Evolutionary conservation across 2,113 vertebrate genomes (phyloP), one percentile per base, ranked within the genome.

Genomic region (Deroptyus accipitrinus): DNA sequence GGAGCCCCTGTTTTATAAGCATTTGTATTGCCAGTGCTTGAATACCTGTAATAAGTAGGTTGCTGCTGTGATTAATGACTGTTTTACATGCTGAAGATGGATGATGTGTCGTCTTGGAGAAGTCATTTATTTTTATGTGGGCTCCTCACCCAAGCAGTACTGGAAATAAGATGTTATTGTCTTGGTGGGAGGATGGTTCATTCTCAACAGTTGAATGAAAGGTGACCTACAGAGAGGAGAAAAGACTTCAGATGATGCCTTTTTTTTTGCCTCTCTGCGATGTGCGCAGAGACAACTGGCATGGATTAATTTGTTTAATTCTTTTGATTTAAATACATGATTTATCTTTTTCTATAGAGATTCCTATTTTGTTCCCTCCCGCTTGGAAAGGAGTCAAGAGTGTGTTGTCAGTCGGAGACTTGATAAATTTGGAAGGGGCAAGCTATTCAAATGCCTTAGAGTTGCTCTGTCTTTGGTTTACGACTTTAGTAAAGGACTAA

Each of bases 11-110:
- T 86, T 88, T 96, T 90, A 88, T 67, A 96, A 90, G 86, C 82
- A 42, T 95, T 86, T 83, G 59, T 82, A 39, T 83, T 92, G 90
- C 94, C 94, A 66, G 55, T 49, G 63, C 91, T 90, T 97, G 92
- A 96, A 90, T 93, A 67, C 83, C 52, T 49, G 1, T 96, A 95
- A 97, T 96, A 96, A 96, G 94, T 74, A 86, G 95, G 94, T 96
- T 94, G 80, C 80, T 79, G 12, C 83, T 64, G 84, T 89, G 95
- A 86, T 85, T 94, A 86, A 93, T 54, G 89, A 63, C 48, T 51
- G 10, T 84, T 96, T 72, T 95, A 61, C 85, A 83, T 48, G 82
- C 81, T 86, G 59, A 49, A 17, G 68, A 84, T 82, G 68, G 91
- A 85, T 91, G 88, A 73, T 75, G 63, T 83, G 28, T 52, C 68